Conservation (phyloP, 2,888 invertebrate species). For the Liposcelis brunnea region DNA sequence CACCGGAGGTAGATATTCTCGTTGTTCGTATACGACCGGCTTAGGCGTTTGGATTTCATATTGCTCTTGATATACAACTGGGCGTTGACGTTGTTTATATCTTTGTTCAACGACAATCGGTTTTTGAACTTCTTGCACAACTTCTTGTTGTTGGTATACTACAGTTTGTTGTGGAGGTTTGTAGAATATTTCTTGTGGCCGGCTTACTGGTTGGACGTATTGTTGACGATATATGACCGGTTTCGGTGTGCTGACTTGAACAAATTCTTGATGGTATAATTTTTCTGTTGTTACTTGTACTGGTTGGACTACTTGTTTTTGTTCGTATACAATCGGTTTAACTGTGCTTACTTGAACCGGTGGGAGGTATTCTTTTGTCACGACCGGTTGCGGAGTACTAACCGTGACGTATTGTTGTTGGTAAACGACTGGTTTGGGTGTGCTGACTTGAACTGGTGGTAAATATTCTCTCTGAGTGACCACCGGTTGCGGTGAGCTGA, state of each 20-base stretch:
- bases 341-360: not conserved
- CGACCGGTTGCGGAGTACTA: conserved; percentile 5
- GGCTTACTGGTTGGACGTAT: not conserved
- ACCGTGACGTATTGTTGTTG: not conserved
- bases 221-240: conserved; percentile 7
- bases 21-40: not conserved
- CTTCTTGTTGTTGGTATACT: conserved; percentile 6
- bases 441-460: not conserved
- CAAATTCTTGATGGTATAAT: too few relatives aligned
- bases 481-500: not conserved
- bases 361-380: too few relatives aligned
- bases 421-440: conserved; percentile 5
- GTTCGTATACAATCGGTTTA: not conserved
- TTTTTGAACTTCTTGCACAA: conserved; percentile 3
- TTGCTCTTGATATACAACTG: not conserved
- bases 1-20: not conserved
- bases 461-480: not conserved
- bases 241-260: conserved; percentile 4
- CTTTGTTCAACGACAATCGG: conserved; percentile 1
- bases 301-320: too few relatives aligned
- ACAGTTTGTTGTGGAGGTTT: conserved; percentile 5
- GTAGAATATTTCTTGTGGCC: too few relatives aligned
- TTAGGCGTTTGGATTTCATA: too few relatives aligned
- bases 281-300: too few relatives aligned
- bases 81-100: not conserved